Evolutionary conservation across 2,888 invertebrate species (phyloP), one percentile per base, ranked within the genome.

Genomic region (Drosophila melanosoma): DNA sequence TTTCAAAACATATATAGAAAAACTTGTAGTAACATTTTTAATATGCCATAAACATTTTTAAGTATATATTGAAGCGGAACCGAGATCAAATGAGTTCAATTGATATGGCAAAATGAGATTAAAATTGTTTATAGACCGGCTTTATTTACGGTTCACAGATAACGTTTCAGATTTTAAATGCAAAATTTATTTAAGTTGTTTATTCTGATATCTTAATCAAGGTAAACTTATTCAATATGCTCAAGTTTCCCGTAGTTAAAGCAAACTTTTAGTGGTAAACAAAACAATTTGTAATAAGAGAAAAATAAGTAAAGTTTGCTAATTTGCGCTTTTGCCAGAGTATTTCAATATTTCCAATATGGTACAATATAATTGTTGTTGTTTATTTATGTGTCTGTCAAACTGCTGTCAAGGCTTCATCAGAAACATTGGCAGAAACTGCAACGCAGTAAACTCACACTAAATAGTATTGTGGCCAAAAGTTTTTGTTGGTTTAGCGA

Each of bases 381-480:
- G 70, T 74, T 88, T 84, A 75, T 83, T 81, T 86, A 75, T 71
- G 81, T 75, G 81, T 74, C 81, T 87, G 71, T 82, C 85, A 77
- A 86, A 89, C 85, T 82, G 90, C 90, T 89, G 86, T 73, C 88
- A 86, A 87, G 86, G 90, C 76, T 81, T 67, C 36, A 63, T 38
- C 53, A 60, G 23, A 45, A 54, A 23, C 35, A 58, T 15, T 45
- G 45, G 40, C 54, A 53, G 49, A 73, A 66, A 29, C 54, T 12
- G 20, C 26, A 54, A 62, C 53, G 52, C 63, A 38, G 36, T 36
- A 17, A 52, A 54, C 60, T 54, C 49, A 57, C 33, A 49, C 54
- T 53, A 57, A 54, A 71, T 71, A 69, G 82, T 52, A 70, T 72
- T 75, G 72, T 70, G 72, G 82, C 48, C 38, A 23, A 45, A 84